These are phyloP conservation scores for Tineola bisselliella DNA, from an alignment of 2,888 invertebrate species.

Conservation along the genomic window DNA sequence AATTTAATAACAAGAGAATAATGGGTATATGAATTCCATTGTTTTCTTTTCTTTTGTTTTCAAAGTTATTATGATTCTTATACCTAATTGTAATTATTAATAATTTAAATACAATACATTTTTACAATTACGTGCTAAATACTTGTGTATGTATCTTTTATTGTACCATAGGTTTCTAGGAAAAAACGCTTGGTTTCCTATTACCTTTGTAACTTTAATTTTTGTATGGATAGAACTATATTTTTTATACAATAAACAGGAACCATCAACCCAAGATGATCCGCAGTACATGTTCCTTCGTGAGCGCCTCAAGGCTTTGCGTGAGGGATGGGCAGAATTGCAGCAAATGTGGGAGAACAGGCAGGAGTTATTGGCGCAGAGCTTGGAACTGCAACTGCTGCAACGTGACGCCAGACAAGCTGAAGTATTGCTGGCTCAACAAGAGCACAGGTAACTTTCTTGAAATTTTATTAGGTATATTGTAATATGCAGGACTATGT, in stretches of 20 bases:
- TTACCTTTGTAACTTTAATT: no score
- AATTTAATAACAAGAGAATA: neutral
- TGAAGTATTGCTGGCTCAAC: conserved; percentile 96
- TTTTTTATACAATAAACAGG: conserved; percentile 45
- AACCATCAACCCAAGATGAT: conserved; percentile 89
- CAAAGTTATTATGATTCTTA: no score
- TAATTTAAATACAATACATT: no score
- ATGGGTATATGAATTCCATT: no score
- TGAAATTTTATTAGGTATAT: neutral
- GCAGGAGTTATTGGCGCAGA: conserved; percentile 93
- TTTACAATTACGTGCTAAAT: no score
- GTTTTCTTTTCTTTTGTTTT: no score
- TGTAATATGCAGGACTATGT: neutral
- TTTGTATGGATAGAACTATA: no score
- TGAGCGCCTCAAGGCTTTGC: conserved; percentile 95
- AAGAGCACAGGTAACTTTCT: conserved; percentile 90
- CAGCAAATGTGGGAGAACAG: conserved; percentile 99
- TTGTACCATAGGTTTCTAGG: no score
- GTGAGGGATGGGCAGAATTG: conserved; percentile 99
- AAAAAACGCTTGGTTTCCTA: no score
- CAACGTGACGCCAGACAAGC: conserved; percentile 97
- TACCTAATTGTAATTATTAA: no score
- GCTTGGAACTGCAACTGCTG: conserved; percentile 93
- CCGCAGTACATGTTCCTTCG: conserved; percentile 99
- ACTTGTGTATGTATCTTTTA: no score